Conservation (phyloP, 30 jellyfish, hydroid and myxozoan genomes). For the Turritopsis dohrnii region DNA sequence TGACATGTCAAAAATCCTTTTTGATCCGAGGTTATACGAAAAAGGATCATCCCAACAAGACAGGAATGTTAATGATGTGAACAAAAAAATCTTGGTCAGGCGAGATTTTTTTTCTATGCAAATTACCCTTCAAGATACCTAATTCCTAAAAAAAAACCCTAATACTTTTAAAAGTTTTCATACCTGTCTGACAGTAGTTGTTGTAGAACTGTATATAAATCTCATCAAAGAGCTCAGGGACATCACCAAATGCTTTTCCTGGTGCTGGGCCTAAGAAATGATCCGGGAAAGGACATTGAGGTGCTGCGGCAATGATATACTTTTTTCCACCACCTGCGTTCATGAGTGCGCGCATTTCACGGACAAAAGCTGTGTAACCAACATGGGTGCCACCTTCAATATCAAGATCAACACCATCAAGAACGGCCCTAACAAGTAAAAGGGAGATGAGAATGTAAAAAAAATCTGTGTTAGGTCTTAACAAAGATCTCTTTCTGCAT, state of each 20-base stretch:
- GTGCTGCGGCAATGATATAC: conserved; percentile 67
- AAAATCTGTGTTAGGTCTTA: too few species aligned
- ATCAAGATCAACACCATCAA: conserved; percentile 67
- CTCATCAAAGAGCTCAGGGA: conserved; percentile 48
- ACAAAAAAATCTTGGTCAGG: not conserved
- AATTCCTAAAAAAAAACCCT: too few species aligned
- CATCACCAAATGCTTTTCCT: conserved; percentile 60
- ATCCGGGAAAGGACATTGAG: conserved; percentile 61
- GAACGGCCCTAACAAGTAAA: conserved; percentile 50
- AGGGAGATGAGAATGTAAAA: too few species aligned
- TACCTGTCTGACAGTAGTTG: conserved; percentile 60
- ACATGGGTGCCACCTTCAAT: conserved; percentile 58
- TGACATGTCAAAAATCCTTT: too few species aligned
- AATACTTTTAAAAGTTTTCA: too few species aligned
- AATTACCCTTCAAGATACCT: too few species aligned
- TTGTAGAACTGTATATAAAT: conserved; percentile 59
- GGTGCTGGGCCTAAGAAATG: conserved; percentile 55
- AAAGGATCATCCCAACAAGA: not conserved
- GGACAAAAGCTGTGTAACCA: conserved; percentile 50
- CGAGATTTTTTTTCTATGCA: too few species aligned
- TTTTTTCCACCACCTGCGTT: conserved; percentile 23
- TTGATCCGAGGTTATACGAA: not conserved
- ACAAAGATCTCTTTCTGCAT: too few species aligned
- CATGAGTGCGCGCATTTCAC: conserved; percentile 27
- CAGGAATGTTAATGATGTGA: not conserved